Evolutionary conservation across 2,797 vertebrate species (phyloP), one percentile per base, ranked within the genome.

Genomic region (Gadopsis bispinosus): DNA sequence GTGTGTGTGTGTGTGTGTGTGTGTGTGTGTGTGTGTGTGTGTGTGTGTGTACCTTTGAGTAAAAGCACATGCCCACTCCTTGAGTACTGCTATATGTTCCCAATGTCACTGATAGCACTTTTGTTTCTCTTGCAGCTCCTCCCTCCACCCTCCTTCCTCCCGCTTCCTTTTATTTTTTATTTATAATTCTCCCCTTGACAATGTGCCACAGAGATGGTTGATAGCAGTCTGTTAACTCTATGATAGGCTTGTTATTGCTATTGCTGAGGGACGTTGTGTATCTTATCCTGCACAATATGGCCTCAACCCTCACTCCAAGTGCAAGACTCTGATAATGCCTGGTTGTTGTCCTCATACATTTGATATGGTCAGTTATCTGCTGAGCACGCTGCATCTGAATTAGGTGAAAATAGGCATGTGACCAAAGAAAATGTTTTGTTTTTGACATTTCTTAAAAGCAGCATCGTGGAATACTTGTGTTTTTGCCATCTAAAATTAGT

Each of bases 61-160:
- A 8, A 64, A 64, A 73, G 53, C 74, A 75, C 51, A 79, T 66
- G 41, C 56, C 47, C 26, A 26, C 64, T 69, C 63, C 50, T 4
- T 73, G 83, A 71, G 82, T 88, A 72, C 71, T 84, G 69, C 72
- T 75, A 7, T 22, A 68, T 59, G 69, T 76, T 80, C 77, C 72
- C 29, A 20, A 53, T 87, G 71, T 82, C 81, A 88, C 55, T 77
- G 81, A 92, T 79, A 83, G 47, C 4, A 58, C 50, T 65, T 75
- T 59, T 88, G 81, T 87, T 91, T 89, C 73, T 64, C 12, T 77
- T 73, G 69, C 78, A 69, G 71, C 80, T 83, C 80, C 75, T 83
- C 81, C 56, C 73, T 59, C 59, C 94, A 33, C 33, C 33, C 33
- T 33, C 35, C 35, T 95, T 93, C 93, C 93, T 92, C 92, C 94